Base-by-base conservation (phyloP, 2,797 vertebrate genomes). In the Rhodeus uyekii region DNA sequence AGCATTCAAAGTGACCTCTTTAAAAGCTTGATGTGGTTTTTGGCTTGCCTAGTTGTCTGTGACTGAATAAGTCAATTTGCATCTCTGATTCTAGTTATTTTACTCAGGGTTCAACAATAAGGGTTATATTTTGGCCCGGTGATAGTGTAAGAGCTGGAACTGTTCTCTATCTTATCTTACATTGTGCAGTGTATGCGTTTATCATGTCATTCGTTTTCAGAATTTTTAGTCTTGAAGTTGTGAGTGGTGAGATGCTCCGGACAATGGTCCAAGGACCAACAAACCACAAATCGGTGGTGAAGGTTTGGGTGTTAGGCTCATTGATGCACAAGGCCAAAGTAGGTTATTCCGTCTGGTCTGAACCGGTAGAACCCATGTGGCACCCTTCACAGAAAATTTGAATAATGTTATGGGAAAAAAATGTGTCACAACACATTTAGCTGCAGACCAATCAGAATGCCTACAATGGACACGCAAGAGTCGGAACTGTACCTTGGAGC, bases 1-100 rank as follows among this genome's bases (percentile, higher is more conserved):
- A 82, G 63, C 69, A 72, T 77, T 60, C 53, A 85, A 42, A 67
- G 48, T 67, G 83, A 80, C 39, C 44, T 71, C 55, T 9, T 32
- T 71, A 48, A 72, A 78, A 71, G 75, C 65, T 48, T 61, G 75
- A 77, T 69, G 60, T 63, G 48, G 29, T 34, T 76, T 67, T 82
- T 53, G 60, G 60, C 44, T 53, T 29, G 7, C 46, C 60, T 53
- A 29, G 18, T 5, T 65, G 32, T 34, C 60, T 55, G 64, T 50
- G 27, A 68, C 13, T 46, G 18, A 67, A 81, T 3, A 27, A 18
- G 58, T 34, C 39, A 34, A 64, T 81, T 74, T 65, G 71, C 61
- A 74, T 65, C 8, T 65, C 60, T 74, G 44, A 64, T 48, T 29
- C 10, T 32, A 12, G 19, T 34, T 32, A 32, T 13, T 72, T 48